These are phyloP conservation scores for Coptodon rendalli DNA, from an alignment of 2,113 vertebrate genomes.

Conservation along the genomic window DNA sequence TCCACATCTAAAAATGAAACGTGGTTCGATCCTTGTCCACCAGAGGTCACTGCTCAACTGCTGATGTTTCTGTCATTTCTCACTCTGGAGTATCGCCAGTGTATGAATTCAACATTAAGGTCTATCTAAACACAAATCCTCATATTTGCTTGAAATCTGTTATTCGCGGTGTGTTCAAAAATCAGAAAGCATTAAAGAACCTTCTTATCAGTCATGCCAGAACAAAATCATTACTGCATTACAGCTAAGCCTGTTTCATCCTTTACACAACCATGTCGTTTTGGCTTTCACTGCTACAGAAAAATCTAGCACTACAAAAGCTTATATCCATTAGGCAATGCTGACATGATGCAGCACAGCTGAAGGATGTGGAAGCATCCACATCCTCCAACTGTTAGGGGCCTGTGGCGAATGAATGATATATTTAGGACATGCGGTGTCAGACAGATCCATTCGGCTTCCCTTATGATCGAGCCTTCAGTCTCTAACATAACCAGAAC, in stretches of 20 bases:
- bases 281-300: background rate
- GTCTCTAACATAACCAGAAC: background rate
- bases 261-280: background rate
- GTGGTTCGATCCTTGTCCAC: conserved; percentile 30
- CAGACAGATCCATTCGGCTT: conserved; percentile 12
- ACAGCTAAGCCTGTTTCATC: background rate
- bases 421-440: conserved; percentile 20
- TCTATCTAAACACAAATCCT: background rate
- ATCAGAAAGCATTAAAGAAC: background rate
- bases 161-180: background rate
- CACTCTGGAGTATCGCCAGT: background rate
- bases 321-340: background rate
- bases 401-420: conserved; percentile 15
- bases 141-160: background rate
- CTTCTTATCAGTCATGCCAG: background rate
- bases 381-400: background rate
- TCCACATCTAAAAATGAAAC: background rate
- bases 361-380: background rate
- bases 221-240: background rate
- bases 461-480: background rate
- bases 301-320: background rate
- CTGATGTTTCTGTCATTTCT: conserved; percentile 1
- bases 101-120: background rate
- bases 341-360: background rate
- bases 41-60: conserved; percentile 68